Base-by-base conservation (phyloP, 1,140 invertebrate species). In the Drosophila bocqueti region DNA sequence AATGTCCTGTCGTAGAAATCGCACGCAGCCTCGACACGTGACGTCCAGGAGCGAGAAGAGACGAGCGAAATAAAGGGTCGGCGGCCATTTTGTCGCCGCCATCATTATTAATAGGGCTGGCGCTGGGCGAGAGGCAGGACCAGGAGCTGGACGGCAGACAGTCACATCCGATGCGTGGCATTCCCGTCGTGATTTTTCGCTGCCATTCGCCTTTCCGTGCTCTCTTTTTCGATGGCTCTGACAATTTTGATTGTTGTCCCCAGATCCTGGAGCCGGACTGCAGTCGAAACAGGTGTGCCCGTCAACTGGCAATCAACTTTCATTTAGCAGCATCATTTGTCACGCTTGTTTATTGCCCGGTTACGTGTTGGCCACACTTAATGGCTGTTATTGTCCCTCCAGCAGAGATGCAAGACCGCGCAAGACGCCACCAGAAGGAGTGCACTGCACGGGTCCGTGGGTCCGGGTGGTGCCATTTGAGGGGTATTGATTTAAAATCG, bases 291-390 rank as follows among this genome's bases (percentile, higher is more conserved):
- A 84, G 85, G 85, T 89, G 81, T 89, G 85, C 67, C 74, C 78
- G 84, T 89, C 84, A 89, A 90, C 84, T 90, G 84, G 85, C 85
- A 89, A 89, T 89, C 85, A 89, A 89, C 81, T 90, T 90, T 85
- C 85, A 90, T 89, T 89, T 89, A 90, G 85, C 86, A 90, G 85
- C 85, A 85, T 89, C 85, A 89, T 89, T 89, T 89, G 85, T 89
- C 85, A 85, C 85, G 79, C 79, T 89, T 89, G 85, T 89, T 89
- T 89, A 89, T 89, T 89, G 86, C 85, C 85, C 85, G 61, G 85
- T 85, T 89, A 89, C 85, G 84, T 89, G 84, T 73, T 90, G 84
- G 81, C 65, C 84, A 77, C 65, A 79, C 85, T 90, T 90, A 90
- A 90, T 89, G 76, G 71, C 72, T 91, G 85, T 84, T 89, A 89